These are phyloP conservation scores for Euschistus heros DNA, from an alignment of 1,140 invertebrate genomes.

Conservation along the genomic window DNA sequence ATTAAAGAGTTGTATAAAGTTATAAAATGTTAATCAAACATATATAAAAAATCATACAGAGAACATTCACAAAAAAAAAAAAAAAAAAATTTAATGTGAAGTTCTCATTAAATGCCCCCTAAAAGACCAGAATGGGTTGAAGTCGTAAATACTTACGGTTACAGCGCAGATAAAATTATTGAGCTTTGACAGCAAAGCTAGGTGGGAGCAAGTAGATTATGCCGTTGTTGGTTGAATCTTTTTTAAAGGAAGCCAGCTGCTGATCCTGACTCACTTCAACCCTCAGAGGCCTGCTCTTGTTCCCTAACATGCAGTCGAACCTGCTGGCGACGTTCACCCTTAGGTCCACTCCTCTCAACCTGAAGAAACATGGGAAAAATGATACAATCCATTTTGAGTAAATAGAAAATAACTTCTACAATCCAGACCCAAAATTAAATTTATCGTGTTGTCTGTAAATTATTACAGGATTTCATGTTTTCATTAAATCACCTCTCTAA, in stretches of 20 bases:
- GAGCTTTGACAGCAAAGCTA: slow-evolving; percentile 33
- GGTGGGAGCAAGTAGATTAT: slow-evolving; percentile 45
- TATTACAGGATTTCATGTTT: too few relatives aligned
- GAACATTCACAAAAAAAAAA: too few relatives aligned
- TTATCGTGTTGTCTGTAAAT: background rate
- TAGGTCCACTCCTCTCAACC: slow-evolving; percentile 47
- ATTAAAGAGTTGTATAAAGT: too few relatives aligned
- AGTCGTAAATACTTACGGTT: too few relatives aligned
- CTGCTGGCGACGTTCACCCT: slow-evolving; percentile 51
- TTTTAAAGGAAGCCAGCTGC: slow-evolving; percentile 48
- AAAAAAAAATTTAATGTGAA: too few relatives aligned
- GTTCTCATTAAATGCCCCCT: too few relatives aligned
- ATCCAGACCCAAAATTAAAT: background rate
- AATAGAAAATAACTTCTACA: background rate
- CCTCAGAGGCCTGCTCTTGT: slow-evolving; percentile 49
- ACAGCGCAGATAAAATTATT: background rate
- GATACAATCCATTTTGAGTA: slow-evolving; percentile 14
- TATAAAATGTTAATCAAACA: too few relatives aligned
- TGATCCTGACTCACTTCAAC: slow-evolving; percentile 50
- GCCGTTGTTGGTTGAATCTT: slow-evolving; percentile 37
- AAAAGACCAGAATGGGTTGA: too few relatives aligned
- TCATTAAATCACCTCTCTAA: too few relatives aligned
- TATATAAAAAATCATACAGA: too few relatives aligned
- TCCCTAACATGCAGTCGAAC: slow-evolving; percentile 61
- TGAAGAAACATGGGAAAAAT: slow-evolving; percentile 38